Percentiles rank a stretch among this genome's conserved stretches.
Conservation (phyloP, 2,888 invertebrate genomes). For the Hirtodrosophila confusa region DNA sequence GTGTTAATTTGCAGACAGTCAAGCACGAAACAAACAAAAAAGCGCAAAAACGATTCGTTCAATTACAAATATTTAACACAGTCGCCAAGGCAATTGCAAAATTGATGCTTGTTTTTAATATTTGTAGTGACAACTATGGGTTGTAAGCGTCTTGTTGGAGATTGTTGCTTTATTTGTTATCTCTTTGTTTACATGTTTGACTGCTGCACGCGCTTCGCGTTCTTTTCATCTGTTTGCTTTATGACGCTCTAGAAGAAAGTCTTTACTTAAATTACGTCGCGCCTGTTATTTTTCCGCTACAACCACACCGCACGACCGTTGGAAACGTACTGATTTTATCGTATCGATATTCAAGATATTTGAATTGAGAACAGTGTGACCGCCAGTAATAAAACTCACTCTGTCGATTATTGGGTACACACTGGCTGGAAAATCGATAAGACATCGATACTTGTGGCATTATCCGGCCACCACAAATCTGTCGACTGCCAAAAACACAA, state of each 20-base stretch:
- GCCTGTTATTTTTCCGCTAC: neutral
- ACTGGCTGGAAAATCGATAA: conserved; percentile 21
- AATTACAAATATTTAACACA: conserved; percentile 42
- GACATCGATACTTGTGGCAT: neutral
- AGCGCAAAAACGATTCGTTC: conserved; percentile 32
- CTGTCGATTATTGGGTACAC: conserved; percentile 3
- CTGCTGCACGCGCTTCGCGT: conserved; percentile 23
- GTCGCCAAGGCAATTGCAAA: conserved; percentile 46
- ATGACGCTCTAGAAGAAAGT: conserved; percentile 24
- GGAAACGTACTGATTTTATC: conserved; percentile 52
- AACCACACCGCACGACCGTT: conserved; percentile 51
- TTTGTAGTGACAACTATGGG: conserved; percentile 31
- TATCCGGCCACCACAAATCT: conserved; percentile 28
- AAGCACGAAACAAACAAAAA: conserved; percentile 32
- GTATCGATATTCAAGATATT: conserved; percentile 15
- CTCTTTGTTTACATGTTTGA: conserved; percentile 54
- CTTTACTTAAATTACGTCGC: neutral
- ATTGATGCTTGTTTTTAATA: conserved; percentile 10
- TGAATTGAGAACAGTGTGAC: conserved; percentile 38
- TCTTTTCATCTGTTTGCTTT: conserved; percentile 40
- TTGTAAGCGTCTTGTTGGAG: no score
- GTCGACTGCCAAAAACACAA: conserved; percentile 32
- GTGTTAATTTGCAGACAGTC: conserved; percentile 60
- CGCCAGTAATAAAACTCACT: neutral
- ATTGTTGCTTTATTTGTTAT: conserved; percentile 19